Base-by-base conservation (phyloP, 2,888 invertebrate species). In the Pedicia rivosa region DNA sequence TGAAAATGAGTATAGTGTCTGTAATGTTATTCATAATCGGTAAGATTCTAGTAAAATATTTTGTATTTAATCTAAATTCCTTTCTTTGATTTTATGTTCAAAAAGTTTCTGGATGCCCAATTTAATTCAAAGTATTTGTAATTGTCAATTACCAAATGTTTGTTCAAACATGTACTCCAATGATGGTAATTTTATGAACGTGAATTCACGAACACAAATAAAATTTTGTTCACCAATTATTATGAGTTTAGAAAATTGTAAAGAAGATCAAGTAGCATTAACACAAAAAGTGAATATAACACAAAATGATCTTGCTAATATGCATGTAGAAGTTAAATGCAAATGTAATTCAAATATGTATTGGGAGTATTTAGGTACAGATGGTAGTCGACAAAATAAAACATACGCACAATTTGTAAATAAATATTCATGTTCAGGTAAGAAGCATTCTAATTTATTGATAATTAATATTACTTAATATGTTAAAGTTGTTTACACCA, bases 171-270 rank as follows among this genome's bases (percentile, higher is more conserved):
- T 19, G 4, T 39, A 24, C 16, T 20, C 27, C 2, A 17, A 24
- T 15, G 39, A 39, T 19, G 17, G 10, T 19, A 9, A 9, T n/a
- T 34, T 26, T 24, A 12, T 39, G 7, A 10, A 5, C 8, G 28
- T 39, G 2, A 39, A 39, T n/a, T 4, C 8, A 4, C n/a, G 39
- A 31, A 35, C 39, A 2, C 39, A 39, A 35, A 39, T 39, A 29
- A 39, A 39, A 8, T 39, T 39, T 26, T 39, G 39, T 15, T 13
- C 15, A 3, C 17, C 29, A 30, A 9, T 39, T 5, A 10, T 27
- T 5, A 17, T 8, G n/a, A 16, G 27, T 19, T 19, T 35, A 13
- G 12, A 16, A 35, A 12, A 10, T 19, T 35, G 35, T 20, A n/a
- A 22, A 8, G n/a, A 4, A 3, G 10, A 15, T 24, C 28, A 29